These are phyloP conservation scores for Abrostola tripartita DNA, from an alignment of 2,888 invertebrate species.

Conservation along the genomic window DNA sequence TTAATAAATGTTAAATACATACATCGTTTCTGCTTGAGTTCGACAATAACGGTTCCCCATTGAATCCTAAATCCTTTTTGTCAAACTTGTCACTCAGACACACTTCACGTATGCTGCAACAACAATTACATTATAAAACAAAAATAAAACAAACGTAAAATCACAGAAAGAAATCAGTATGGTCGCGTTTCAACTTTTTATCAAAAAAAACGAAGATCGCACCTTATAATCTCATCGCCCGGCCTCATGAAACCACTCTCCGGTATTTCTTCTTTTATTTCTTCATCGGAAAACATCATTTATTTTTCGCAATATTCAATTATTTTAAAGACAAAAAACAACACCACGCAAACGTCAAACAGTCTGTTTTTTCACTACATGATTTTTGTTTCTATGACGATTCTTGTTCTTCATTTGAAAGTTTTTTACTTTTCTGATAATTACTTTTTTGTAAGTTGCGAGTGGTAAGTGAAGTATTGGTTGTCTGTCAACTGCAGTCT, in stretches of 20 bases:
- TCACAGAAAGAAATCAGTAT: constrained; percentile 62
- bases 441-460: constrained; percentile 37
- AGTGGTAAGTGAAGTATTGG: constrained; percentile 29
- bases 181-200: constrained; percentile 66
- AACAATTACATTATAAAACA: constrained; percentile 64
- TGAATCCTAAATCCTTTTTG: constrained; percentile 76
- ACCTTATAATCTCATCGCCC: constrained; percentile 85
- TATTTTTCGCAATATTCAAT: constrained; percentile 83
- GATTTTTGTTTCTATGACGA: constrained; percentile 79
- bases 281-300: constrained; percentile 86
- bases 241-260: constrained; percentile 79
- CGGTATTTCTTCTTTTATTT: constrained; percentile 83
- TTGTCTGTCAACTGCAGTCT: constrained; percentile 37
- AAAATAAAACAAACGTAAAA: constrained; percentile 56
- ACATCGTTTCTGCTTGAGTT: constrained; percentile 75
- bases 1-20: constrained; percentile 54
- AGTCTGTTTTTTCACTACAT: constrained; percentile 72
- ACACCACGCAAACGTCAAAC: constrained; percentile 66
- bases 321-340: constrained; percentile 82
- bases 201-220: constrained; percentile 60
- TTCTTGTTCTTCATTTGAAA: constrained; percentile 66
- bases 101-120: constrained; percentile 79
- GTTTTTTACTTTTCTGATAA: constrained; percentile 55
- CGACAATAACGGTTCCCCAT: constrained; percentile 70
- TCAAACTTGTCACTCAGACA: constrained; percentile 82